A percentile compares a stretch with the other conserved stretches of the same genome.
These are phyloP conservation scores for Volucella bombylans DNA, from an alignment of 2,888 invertebrate genomes.

Conservation along the genomic window DNA sequence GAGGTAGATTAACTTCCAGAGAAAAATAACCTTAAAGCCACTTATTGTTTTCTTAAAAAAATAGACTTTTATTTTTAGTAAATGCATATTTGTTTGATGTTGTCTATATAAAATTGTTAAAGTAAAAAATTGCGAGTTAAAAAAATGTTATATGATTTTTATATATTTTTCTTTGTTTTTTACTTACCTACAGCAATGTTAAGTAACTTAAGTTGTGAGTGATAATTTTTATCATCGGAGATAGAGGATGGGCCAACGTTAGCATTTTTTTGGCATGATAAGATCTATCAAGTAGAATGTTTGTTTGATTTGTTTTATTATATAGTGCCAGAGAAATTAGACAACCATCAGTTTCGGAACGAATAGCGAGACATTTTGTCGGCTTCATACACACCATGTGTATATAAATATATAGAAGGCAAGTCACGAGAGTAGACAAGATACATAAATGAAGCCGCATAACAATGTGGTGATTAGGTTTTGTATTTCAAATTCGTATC, in stretches of 20 bases:
- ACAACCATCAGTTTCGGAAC: no score
- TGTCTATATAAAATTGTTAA: background rate
- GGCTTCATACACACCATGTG: no score
- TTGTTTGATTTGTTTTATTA: no score
- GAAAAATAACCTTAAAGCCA: background rate
- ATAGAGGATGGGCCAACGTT: background rate
- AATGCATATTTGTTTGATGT: background rate
- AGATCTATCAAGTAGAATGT: no score
- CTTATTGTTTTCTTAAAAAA: background rate
- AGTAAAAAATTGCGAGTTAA: background rate
- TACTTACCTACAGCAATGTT: conserved; percentile 40
- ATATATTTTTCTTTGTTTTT: background rate
- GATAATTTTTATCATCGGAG: conserved; percentile 39
- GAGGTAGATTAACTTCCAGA: conserved; percentile 52
- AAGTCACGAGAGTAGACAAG: no score
- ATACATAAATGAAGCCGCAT: no score
- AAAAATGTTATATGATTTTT: conserved; percentile 8
- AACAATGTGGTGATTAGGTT: no score
- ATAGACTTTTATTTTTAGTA: background rate
- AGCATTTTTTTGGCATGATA: no score
- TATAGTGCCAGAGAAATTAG: no score
- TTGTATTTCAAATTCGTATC: no score
- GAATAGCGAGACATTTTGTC: no score
- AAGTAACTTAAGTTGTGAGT: conserved; percentile 17
- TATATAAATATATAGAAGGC: no score